Conservation (phyloP, 2,888 invertebrate species). For the Athripsodes cinereus region DNA sequence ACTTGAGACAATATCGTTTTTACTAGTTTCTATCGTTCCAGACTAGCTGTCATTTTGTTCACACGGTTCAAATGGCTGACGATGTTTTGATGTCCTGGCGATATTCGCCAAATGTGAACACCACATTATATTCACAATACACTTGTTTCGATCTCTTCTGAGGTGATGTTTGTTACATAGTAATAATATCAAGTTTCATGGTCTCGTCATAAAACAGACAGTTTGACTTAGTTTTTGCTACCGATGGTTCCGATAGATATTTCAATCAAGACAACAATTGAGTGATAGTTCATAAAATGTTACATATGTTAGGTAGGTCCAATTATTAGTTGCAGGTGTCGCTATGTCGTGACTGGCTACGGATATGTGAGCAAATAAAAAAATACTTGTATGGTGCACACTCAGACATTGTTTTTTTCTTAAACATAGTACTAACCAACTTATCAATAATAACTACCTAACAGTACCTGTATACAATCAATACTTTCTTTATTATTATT, state of each 20-base stretch:
- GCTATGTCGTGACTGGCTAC: not conserved
- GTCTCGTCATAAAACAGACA: not conserved
- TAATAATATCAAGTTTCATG: not conserved
- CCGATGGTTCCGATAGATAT: not conserved
- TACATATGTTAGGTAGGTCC: not conserved
- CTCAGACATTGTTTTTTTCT: not conserved
- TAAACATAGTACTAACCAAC: not conserved
- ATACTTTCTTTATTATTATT: no score
- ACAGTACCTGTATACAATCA: no score
- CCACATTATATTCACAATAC: no score
- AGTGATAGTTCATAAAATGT: not conserved
- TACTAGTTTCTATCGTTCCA: no score
- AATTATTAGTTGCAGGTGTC: not conserved
- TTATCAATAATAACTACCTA: no score
- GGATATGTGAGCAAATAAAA: not conserved
- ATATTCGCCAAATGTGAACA: no score
- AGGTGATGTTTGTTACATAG: no score
- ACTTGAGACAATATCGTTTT: no score
- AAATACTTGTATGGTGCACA: not conserved
- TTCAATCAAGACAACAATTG: slow-evolving; percentile 1
- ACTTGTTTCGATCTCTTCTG: no score
- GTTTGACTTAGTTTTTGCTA: not conserved
- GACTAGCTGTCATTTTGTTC: no score
- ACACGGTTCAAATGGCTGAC: no score
- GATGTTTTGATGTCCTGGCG: no score